Base-by-base conservation (phyloP, 1,140 invertebrate genomes). In the Drosophila novamexicana region DNA sequence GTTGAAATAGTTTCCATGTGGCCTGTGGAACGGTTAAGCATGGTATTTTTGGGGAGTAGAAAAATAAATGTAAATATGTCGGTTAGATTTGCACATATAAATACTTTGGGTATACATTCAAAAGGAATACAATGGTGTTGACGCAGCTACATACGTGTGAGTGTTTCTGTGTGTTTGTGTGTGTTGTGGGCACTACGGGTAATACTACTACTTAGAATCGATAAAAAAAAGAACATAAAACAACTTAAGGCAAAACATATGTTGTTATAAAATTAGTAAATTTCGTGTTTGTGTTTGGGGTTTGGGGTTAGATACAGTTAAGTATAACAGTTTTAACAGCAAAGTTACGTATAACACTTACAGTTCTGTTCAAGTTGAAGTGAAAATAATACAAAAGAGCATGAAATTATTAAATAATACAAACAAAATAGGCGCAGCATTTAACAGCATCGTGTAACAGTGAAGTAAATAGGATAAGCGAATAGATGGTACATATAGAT, bases 1-100 rank as follows among this genome's bases (percentile, higher is more conserved):
- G 71, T 54, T 88, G 79, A 89, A 85, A 91, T 74, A 89, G 67
- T 91, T 91, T 85, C 89, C 90, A 90, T 91, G 90, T 68, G 90
- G 90, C 90, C 90, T 91, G 90, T 67, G 75, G 66, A 75, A 63
- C 66, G 77, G 71, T 53, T 79, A 90, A 90, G 85, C 85, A 49
- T 81, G 81, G 50, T 64, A 56, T 50, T 29, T 53, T 67, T 29
- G 61, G 81, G 77, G 71, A 68, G 57, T 70, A 82, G 65, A 88
- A 73, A 75, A 54, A 78, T 67, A 75, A 9, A 86, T 79, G 77
- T 75, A 75, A 82, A 75, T 72, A 78, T 83, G 44, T 57, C 64
- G 72, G 82, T 89, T 78, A 89, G 67, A 80, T 77, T 77, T 78
- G 80, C 57, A 75, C 79, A 42, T n/a, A 80, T 61, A 47, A 29